Base-by-base conservation (phyloP, 2,888 invertebrate genomes). In the Aphrophora alni region DNA sequence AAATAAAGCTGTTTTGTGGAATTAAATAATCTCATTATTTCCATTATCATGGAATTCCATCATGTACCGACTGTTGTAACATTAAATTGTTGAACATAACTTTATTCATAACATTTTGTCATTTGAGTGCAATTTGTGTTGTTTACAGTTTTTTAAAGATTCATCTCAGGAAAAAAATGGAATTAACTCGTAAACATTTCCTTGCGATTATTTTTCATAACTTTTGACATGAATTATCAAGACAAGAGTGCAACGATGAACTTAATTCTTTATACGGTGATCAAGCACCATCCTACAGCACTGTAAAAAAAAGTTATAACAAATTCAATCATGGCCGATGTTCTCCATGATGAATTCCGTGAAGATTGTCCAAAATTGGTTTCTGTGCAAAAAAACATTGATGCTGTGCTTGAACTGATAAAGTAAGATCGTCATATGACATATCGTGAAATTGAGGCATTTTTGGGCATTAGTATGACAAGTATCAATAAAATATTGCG, bases 401-500 rank as follows among this genome's bases (percentile, higher is more conserved):
- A 59, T 59, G n/a, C n/a, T n/a, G 75, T 38, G 75, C 75, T 10
- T 10, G 44, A 78, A 26, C 71, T 44, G 44, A 72, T 78, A 17
- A 71, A 44, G 51, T 26, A 75, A 28, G 79, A 75, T 80, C 26
- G 79, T 59, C 79, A 69, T 38, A 75, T 80, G 70, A 80, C 38
- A n/a, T 69, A 75, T 25, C 69, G 68, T 68, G 74, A 74, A 51
- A 78, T 78, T 44, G 44, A 74, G 68, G 79, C 59, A 74, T 68
- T 68, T 44, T 25, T 73, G 27, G 79, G 79, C 74, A 68, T n/a
- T n/a, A n/a, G n/a, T 44, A 74, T 73, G 59, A 28, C 74, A 33
- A 26, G 38, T n/a, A 26, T 71, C 21, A 71, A 78, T 78, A 44
- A 38, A 33, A 78, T 78, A 26, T 73, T 78, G 28, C 78, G 51